phyloP scores from a whole-genome alignment of 2,797 vertebrate genomes.

The Meriones psammophilus region DNA sequence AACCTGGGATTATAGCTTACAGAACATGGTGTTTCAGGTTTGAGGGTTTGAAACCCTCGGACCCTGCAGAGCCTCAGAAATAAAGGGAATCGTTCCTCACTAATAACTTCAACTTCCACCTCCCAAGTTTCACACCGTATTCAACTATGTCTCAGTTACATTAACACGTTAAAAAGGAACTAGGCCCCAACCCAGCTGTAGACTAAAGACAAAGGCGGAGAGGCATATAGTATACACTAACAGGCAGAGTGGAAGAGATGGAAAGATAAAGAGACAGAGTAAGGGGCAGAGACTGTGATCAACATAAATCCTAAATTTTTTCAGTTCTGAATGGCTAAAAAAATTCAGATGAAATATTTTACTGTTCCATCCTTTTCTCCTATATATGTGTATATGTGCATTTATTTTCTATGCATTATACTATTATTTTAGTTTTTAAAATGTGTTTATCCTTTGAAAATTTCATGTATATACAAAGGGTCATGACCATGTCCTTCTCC shows the following conservation, averaged over 20 bases:
- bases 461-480: background rate
- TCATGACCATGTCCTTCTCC: background rate
- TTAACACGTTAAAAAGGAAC: background rate
- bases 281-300: background rate
- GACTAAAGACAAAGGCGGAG: background rate
- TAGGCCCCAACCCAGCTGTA: background rate
- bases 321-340: background rate
- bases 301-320: conserved; percentile 6
- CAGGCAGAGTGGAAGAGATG: background rate
- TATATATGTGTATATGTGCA: background rate
- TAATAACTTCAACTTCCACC: background rate
- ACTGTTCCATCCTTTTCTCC: background rate
- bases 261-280: background rate
- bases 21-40: conserved; percentile 20
- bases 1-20: background rate
- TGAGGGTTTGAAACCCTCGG: background rate
- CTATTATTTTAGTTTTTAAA: background rate
- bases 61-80: background rate
- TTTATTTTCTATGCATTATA: background rate
- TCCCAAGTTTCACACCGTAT: background rate
- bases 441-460: background rate
- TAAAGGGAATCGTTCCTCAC: background rate
- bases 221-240: background rate
- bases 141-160: background rate
- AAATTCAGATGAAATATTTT: background rate